Percentiles rank a stretch among this genome's conserved stretches.
Conservation (phyloP, 2,113 vertebrate genomes). For the Dasypus novemcinctus region DNA sequence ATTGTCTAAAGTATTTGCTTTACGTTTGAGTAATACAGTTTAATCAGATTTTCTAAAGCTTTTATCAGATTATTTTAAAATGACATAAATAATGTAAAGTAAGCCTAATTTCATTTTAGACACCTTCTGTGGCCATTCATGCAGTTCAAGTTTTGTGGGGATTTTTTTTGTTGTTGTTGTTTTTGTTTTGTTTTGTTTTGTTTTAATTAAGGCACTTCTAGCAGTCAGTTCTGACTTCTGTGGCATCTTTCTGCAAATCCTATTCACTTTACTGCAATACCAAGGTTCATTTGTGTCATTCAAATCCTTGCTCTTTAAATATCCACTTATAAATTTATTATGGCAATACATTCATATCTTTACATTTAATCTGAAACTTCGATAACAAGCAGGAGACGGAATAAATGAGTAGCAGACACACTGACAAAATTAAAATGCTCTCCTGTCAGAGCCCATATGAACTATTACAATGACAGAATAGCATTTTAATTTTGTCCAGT, state of each 20-base stretch:
- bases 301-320: conserved; percentile 84
- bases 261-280: conserved; percentile 67
- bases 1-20: conserved; percentile 43
- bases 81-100: conserved; percentile 77
- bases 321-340: conserved; percentile 84
- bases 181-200: conserved; percentile 28
- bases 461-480: conserved; percentile 72
- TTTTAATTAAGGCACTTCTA: conserved; percentile 78
- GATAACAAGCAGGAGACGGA: conserved; percentile 82
- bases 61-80: conserved; percentile 76
- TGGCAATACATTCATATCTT: conserved; percentile 81
- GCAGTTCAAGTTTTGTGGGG: conserved; percentile 35
- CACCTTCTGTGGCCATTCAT: conserved; percentile 56
- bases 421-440: conserved; percentile 80
- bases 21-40: conserved; percentile 71
- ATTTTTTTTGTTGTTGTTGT: not conserved
- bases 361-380: conserved; percentile 81
- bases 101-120: conserved; percentile 76
- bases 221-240: conserved; percentile 78
- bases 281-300: conserved; percentile 83
- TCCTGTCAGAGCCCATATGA: conserved; percentile 73
- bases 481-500: conserved; percentile 77
- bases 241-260: conserved; percentile 79
- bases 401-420: conserved; percentile 79
- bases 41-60: conserved; percentile 75